phyloP scores from a whole-genome alignment of 2,888 invertebrate species.

The Syrista parreyssii region DNA sequence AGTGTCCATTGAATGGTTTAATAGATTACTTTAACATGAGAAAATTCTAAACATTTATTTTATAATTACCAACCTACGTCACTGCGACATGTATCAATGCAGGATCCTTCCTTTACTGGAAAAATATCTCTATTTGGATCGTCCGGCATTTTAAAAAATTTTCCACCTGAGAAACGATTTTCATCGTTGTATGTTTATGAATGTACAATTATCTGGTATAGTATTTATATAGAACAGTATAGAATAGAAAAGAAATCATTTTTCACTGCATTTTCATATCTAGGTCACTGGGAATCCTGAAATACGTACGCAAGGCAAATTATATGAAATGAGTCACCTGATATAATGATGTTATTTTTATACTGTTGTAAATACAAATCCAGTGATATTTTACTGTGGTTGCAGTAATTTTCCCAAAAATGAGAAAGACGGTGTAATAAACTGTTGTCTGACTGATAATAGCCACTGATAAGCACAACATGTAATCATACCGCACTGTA shows the following conservation, averaged over 20 bases:
- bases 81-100: conserved; percentile 45
- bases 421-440: not conserved
- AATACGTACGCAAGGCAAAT: not conserved
- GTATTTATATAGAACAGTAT: not conserved
- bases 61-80: conserved; percentile 43
- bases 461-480: not conserved
- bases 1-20: not conserved
- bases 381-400: not conserved
- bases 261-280: not conserved
- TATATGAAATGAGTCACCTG: not conserved
- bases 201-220: not conserved
- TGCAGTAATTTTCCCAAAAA: not conserved
- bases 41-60: conserved; percentile 8
- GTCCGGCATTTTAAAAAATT: conserved; percentile 46
- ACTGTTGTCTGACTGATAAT: not conserved
- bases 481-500: not conserved
- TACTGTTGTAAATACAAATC: not conserved
- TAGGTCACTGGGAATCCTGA: too few species aligned
- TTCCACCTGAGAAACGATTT: not conserved
- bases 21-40: conserved; percentile 2
- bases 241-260: not conserved
- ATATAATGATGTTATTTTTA: not conserved
- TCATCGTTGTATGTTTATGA: not conserved
- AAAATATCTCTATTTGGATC: conserved; percentile 50
- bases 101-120: conserved; percentile 47